phyloP scores from a whole-genome alignment of 1,140 invertebrate species.

The Carcinoscorpius rotundicauda region DNA sequence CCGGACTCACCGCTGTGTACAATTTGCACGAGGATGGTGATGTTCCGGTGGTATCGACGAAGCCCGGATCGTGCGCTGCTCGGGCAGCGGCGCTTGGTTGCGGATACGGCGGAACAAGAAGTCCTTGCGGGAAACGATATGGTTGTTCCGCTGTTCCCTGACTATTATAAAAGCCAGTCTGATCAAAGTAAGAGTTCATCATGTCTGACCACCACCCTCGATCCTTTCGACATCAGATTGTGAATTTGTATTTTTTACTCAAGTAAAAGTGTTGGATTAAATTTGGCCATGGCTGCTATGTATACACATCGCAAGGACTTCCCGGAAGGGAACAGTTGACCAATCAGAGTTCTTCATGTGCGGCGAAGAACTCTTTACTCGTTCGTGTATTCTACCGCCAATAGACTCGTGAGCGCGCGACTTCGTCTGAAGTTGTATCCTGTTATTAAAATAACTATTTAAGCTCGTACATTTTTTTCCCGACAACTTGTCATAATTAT shows the following conservation, averaged over 20 bases:
- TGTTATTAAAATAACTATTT: no score
- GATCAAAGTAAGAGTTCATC: slow-evolving; percentile 94
- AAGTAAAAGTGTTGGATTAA: slow-evolving; percentile 29
- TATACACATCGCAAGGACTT: slow-evolving; percentile 26
- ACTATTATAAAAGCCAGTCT: slow-evolving; percentile 67
- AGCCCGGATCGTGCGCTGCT: slow-evolving; percentile 45
- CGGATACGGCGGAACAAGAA: slow-evolving; percentile 42
- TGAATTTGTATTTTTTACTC: slow-evolving; percentile 29
- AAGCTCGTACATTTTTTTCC: no score
- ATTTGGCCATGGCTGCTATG: slow-evolving; percentile 27
- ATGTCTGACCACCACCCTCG: slow-evolving; percentile 28
- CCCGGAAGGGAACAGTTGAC: not conserved
- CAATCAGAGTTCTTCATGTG: no score
- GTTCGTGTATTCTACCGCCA: no score
- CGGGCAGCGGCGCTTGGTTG: slow-evolving; percentile 64
- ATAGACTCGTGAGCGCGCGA: no score
- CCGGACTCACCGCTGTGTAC: slow-evolving; percentile 40
- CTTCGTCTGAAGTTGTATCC: no score
- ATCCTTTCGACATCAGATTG: slow-evolving; percentile 25
- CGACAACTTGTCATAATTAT: no score
- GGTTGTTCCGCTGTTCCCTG: slow-evolving; percentile 46
- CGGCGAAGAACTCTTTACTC: no score
- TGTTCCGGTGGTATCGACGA: slow-evolving; percentile 43
- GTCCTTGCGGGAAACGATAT: slow-evolving; percentile 62
- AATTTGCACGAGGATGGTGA: slow-evolving; percentile 57